Conservation (phyloP, 2,888 invertebrate species). For the Drepana falcataria region DNA sequence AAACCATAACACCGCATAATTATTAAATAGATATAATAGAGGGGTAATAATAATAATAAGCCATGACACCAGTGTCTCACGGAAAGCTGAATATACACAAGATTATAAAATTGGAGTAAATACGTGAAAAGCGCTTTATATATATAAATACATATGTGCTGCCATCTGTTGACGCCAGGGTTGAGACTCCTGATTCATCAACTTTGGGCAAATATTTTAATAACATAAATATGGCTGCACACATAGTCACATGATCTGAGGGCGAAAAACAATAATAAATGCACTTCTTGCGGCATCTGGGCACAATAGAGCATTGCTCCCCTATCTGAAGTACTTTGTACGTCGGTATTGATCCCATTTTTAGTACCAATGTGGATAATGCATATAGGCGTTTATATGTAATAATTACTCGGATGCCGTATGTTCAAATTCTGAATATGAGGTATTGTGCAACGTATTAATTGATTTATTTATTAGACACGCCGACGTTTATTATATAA, state of each 20-base stretch:
- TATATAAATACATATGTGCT: too few relatives aligned
- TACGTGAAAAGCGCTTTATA: too few relatives aligned
- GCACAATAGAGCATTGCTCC: slow-evolving; percentile 39
- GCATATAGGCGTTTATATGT: slow-evolving; percentile 7
- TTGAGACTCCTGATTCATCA: background rate
- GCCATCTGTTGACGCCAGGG: background rate
- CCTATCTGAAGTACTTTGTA: slow-evolving; percentile 27
- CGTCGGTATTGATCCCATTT: slow-evolving; percentile 24
- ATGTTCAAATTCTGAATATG: too few relatives aligned
- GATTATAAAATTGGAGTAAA: too few relatives aligned
- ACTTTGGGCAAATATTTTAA: background rate
- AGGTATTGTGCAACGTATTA: too few relatives aligned
- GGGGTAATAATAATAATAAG: too few relatives aligned
- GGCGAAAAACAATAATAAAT: slow-evolving; percentile 25
- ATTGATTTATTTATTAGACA: too few relatives aligned
- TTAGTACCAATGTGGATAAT: slow-evolving; percentile 11
- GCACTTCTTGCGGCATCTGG: slow-evolving; percentile 50
- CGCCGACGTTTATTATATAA: too few relatives aligned
- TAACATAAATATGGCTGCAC: slow-evolving; percentile 4
- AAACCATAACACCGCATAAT: too few relatives aligned
- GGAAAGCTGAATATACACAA: too few relatives aligned
- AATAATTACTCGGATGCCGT: background rate
- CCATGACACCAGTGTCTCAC: too few relatives aligned
- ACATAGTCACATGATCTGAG: slow-evolving; percentile 31
- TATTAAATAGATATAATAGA: too few relatives aligned